Conservation (phyloP, 2,888 invertebrate genomes). For the Drosophila prostipennis region DNA sequence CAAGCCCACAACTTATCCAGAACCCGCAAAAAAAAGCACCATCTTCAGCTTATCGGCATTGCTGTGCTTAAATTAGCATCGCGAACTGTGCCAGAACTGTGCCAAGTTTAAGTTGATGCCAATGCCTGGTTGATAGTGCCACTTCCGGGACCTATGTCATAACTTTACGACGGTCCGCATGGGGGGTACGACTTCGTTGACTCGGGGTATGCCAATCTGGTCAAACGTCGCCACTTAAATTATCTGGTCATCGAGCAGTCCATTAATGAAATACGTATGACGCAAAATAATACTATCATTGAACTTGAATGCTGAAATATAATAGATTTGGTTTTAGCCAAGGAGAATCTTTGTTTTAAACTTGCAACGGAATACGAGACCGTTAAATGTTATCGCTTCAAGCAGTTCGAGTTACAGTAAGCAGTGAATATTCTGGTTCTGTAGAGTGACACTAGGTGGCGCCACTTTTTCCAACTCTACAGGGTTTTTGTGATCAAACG, state of each 20-base stretch:
- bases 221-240: slow-evolving; percentile 44
- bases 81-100: slow-evolving; percentile 34
- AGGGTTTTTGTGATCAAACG: too few relatives aligned
- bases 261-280: slow-evolving; percentile 33
- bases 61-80: slow-evolving; percentile 27
- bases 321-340: not conserved
- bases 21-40: slow-evolving; percentile 42
- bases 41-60: slow-evolving; percentile 57
- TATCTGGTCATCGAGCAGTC: slow-evolving; percentile 36
- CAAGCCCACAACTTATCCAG: slow-evolving; percentile 23
- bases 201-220: slow-evolving; percentile 3
- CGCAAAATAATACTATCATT: not conserved
- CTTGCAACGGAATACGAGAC: not conserved
- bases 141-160: slow-evolving; percentile 42
- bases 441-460: not conserved
- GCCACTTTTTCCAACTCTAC: not conserved
- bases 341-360: not conserved
- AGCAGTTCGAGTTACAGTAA: not conserved
- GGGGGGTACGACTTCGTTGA: slow-evolving; percentile 1
- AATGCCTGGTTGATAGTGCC: slow-evolving; percentile 49
- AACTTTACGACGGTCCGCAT: slow-evolving; percentile 4
- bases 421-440: not conserved
- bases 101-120: slow-evolving; percentile 56
- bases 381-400: slow-evolving; percentile 1
- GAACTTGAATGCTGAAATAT: slow-evolving; percentile 18